Conservation (phyloP, 2,888 invertebrate genomes). For the Tetranychus truncatus region DNA sequence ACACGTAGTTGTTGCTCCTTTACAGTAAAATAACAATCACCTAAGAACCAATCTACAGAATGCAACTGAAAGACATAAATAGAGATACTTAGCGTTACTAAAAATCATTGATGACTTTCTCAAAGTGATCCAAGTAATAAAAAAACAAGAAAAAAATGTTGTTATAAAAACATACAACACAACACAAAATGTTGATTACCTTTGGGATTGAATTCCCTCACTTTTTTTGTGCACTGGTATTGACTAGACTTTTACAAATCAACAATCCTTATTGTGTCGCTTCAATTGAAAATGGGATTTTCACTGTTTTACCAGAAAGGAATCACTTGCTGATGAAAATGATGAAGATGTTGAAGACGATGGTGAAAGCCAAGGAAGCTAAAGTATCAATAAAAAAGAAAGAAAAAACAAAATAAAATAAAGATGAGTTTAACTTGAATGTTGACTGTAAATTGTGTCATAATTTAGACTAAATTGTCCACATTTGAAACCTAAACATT, state of each 20-base stretch:
- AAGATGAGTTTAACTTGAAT: too few species aligned
- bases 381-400: not conserved
- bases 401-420: not conserved
- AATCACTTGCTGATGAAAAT: too few species aligned
- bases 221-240: not conserved
- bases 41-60: too few species aligned
- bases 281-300: not conserved
- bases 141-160: not conserved
- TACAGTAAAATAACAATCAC: too few species aligned
- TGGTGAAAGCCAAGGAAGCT: not conserved
- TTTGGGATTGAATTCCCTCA: not conserved
- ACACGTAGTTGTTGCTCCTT: too few species aligned
- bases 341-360: too few species aligned
- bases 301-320: too few species aligned
- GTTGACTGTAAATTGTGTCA: not conserved
- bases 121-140: not conserved
- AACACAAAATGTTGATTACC: not conserved
- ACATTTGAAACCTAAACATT: not conserved
- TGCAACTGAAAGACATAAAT: not conserved
- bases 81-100: not conserved
- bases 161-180: not conserved
- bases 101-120: too few species aligned
- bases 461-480: not conserved
- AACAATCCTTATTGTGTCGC: too few species aligned
- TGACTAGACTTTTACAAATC: not conserved